phyloP scores from a whole-genome alignment of 1,140 invertebrate genomes.

The Homalodisca vitripennis region DNA sequence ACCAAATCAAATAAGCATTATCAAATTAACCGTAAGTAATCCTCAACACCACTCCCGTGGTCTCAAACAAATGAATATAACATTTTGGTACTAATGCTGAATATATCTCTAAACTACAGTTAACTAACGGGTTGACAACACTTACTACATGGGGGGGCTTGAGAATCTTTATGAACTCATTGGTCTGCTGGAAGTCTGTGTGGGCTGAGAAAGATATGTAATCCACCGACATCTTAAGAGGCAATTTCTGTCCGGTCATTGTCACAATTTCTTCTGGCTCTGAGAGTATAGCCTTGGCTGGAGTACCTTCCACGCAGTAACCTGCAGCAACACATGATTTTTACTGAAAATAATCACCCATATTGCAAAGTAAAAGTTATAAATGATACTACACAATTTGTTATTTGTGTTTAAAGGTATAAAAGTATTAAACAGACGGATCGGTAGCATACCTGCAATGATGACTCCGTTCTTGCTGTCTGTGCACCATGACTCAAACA shows the following conservation, averaged over 20 bases:
- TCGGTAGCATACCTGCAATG: constrained; percentile 83
- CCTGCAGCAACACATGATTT: constrained; percentile 54
- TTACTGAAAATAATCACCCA: too few relatives aligned
- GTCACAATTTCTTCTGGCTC: constrained; percentile 98
- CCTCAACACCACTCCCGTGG: too few relatives aligned
- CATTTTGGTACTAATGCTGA: too few relatives aligned
- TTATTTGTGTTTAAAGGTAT: too few relatives aligned
- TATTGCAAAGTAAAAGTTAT: too few relatives aligned
- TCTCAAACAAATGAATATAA: too few relatives aligned
- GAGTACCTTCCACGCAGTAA: constrained; percentile 98
- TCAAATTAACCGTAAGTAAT: too few relatives aligned
- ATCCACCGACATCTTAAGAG: constrained; percentile 96
- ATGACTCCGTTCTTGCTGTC: constrained; percentile 98
- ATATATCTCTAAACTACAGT: too few relatives aligned
- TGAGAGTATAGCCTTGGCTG: constrained; percentile 95
- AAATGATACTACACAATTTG: too few relatives aligned
- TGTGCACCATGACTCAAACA: constrained; percentile 99
- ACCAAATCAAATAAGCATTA: too few relatives aligned
- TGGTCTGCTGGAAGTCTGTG: constrained; percentile 98
- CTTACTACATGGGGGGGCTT: constrained; percentile 93
- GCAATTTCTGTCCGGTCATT: constrained; percentile 93
- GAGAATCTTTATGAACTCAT: constrained; percentile 92
- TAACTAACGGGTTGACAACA: too few relatives aligned
- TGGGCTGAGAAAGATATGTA: constrained; percentile 99
- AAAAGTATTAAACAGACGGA: too few relatives aligned